Evolutionary conservation across 2,888 invertebrate genomes (phyloP).

Genomic region (Dexiosoma caninum): DNA sequence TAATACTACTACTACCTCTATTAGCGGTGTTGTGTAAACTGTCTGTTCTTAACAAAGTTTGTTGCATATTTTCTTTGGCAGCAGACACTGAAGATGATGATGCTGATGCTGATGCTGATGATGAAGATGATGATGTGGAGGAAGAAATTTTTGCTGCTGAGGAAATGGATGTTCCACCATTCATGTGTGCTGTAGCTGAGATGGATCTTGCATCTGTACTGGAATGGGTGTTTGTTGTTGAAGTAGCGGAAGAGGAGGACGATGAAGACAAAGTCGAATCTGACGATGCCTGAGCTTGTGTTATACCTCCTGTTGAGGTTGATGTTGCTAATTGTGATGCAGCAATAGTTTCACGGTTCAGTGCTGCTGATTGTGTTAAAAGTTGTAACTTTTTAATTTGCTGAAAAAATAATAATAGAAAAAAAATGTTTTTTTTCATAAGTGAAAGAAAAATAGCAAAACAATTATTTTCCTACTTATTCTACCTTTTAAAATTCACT

Average conservation of each 20-base stretch:
- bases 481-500: neutral
- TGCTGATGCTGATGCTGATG: constrained; percentile 40
- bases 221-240: constrained; percentile 62
- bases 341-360: constrained; percentile 78
- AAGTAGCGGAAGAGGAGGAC: constrained; percentile 66
- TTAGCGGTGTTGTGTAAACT: constrained; percentile 30
- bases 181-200: constrained; percentile 1
- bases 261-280: constrained; percentile 60
- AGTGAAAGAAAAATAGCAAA: neutral
- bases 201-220: constrained; percentile 30
- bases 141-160: constrained; percentile 44
- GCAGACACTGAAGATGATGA: constrained; percentile 7
- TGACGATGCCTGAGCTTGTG: constrained; percentile 65
- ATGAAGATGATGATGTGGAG: constrained; percentile 32
- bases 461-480: neutral
- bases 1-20: neutral
- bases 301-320: constrained; percentile 69
- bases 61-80: constrained; percentile 43
- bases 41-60: constrained; percentile 53
- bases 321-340: constrained; percentile 78
- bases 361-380: constrained; percentile 77
- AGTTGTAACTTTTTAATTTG: constrained; percentile 78
- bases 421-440: neutral
- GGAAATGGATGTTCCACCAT: constrained; percentile 40
- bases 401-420: constrained; percentile 68